Conservation (phyloP, 2,888 invertebrate genomes). For the Branchipolynoe longqiensis region DNA sequence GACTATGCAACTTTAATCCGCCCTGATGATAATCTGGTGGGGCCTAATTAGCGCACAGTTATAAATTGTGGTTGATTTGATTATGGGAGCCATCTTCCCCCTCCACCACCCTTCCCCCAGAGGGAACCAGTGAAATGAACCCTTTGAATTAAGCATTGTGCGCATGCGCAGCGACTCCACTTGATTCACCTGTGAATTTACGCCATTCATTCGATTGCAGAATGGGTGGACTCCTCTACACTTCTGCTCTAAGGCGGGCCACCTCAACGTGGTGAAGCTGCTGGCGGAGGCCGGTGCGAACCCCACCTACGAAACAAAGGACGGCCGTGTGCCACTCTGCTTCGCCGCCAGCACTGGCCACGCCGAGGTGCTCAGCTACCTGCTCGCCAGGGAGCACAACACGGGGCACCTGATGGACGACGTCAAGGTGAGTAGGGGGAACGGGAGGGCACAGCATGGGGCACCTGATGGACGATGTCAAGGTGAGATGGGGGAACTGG, state of each 20-base stretch:
- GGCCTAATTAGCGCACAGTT: too few species aligned
- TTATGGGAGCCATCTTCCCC: too few species aligned
- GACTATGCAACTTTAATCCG: too few species aligned
- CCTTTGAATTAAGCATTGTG: too few species aligned
- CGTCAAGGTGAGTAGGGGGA: constrained; percentile 86
- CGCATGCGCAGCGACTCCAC: too few species aligned
- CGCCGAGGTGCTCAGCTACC: constrained; percentile 95
- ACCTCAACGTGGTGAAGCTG: constrained; percentile 95
- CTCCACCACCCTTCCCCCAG: too few species aligned
- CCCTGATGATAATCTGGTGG: too few species aligned
- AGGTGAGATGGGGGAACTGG: constrained; percentile 84
- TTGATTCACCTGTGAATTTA: too few species aligned
- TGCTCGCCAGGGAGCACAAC: constrained; percentile 98
- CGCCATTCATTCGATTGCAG: too few species aligned
- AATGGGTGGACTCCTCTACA: constrained; percentile 81
- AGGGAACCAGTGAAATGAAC: too few species aligned
- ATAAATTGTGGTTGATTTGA: too few species aligned
- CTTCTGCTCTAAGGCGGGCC: constrained; percentile 85
- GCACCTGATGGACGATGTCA: constrained; percentile 97
- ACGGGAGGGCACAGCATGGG: constrained; percentile 96
- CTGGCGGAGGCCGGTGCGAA: constrained; percentile 97
- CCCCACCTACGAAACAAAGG: constrained; percentile 91
- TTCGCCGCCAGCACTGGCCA: constrained; percentile 99
- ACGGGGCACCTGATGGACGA: constrained; percentile 98
- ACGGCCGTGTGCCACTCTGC: constrained; percentile 98